Conservation (phyloP, 1,140 invertebrate genomes). For the Lineus longissimus region DNA sequence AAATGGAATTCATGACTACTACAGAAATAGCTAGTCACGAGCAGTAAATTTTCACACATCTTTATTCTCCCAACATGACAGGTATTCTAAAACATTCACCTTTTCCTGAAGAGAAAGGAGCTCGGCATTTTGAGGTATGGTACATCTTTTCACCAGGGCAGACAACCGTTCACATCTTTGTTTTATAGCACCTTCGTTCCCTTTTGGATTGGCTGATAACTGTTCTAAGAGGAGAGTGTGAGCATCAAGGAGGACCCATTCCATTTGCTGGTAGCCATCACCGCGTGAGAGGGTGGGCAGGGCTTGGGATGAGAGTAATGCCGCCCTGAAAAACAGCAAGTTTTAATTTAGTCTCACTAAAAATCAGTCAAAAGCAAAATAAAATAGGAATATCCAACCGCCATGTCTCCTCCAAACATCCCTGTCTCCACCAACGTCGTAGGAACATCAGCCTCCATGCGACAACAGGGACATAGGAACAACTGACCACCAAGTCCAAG, state of each 20-base stretch:
- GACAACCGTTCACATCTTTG: slow-evolving; percentile 43
- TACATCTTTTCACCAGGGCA: slow-evolving; percentile 42
- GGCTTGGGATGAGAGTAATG: slow-evolving; percentile 37
- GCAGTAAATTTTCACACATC: no score
- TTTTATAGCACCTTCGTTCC: slow-evolving; percentile 34
- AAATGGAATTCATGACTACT: no score
- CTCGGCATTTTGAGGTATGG: slow-evolving; percentile 41
- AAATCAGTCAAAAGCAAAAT: not conserved
- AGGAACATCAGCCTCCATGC: no score
- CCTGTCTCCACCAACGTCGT: no score
- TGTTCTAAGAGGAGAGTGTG: slow-evolving; percentile 40
- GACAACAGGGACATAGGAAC: no score
- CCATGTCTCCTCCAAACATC: no score
- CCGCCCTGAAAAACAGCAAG: slow-evolving; percentile 31
- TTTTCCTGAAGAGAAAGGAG: slow-evolving; percentile 43
- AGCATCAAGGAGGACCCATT: slow-evolving; percentile 49
- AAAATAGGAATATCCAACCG: no score
- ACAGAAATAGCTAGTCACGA: no score
- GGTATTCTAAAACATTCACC: slow-evolving; percentile 29
- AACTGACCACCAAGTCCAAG: no score
- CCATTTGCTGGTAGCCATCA: slow-evolving; percentile 47
- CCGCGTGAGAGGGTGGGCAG: slow-evolving; percentile 38
- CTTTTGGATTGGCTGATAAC: slow-evolving; percentile 21
- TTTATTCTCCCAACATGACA: no score
- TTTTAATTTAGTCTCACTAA: not conserved